Conservation (phyloP, 2,113 vertebrate species). For the Odocoileus virginianus region DNA sequence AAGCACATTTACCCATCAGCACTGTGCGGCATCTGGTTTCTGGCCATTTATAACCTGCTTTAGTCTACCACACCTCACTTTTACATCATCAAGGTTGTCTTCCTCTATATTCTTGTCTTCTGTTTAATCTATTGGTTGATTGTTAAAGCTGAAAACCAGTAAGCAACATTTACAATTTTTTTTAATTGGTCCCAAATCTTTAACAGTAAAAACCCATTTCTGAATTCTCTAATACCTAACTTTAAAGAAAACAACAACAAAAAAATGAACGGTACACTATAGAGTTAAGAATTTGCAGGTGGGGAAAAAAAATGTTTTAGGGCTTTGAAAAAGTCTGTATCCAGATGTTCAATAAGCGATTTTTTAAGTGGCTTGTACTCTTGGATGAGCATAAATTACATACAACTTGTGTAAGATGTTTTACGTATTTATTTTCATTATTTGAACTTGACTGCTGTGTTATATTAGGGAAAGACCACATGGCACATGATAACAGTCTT, state of each 20-base stretch:
- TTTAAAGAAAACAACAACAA: conserved; percentile 5
- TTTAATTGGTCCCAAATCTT: neutral
- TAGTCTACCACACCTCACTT: neutral
- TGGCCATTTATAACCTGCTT: neutral
- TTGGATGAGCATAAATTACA: neutral
- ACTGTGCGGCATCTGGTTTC: neutral
- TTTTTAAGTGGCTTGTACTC: conserved; percentile 2
- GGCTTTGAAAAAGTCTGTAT: neutral
- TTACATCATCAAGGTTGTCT: neutral
- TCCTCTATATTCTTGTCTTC: neutral
- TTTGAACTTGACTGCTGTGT: neutral
- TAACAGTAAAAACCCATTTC: conserved; percentile 25
- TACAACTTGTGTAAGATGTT: neutral
- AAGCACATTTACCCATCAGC: neutral
- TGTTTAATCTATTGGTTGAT: neutral
- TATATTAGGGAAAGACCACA: neutral
- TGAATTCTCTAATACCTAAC: neutral
- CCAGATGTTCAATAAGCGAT: neutral
- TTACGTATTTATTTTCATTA: conserved; percentile 42
- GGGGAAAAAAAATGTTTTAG: neutral
- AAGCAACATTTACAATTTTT: neutral
- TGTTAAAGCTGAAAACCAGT: neutral
- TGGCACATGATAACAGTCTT: conserved; percentile 22
- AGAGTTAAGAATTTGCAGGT: neutral
- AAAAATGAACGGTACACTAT: neutral